A percentile compares a stretch with the other conserved stretches of the same genome.
Evolutionary conservation across 2,797 vertebrate genomes (phyloP).

Genomic region (Otolemur crassicaudatus): DNA sequence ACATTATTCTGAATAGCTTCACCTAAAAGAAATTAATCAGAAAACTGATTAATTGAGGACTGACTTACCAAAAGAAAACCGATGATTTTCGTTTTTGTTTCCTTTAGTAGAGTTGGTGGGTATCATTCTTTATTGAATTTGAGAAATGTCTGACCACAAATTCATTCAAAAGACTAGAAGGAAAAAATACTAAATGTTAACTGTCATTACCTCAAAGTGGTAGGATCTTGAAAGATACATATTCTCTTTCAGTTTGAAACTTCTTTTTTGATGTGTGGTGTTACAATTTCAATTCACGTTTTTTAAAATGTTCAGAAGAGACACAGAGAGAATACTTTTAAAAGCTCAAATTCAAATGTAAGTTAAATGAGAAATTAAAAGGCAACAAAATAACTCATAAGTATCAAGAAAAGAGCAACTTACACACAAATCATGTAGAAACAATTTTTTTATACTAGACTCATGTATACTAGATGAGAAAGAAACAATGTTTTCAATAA

Average conservation of each 20-base stretch:
- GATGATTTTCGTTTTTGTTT: background rate
- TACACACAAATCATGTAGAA: slow-evolving; percentile 33
- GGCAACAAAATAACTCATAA: slow-evolving; percentile 7
- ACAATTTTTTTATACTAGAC: slow-evolving; percentile 23
- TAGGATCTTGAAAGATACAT: background rate
- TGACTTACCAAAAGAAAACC: background rate
- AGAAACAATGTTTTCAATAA: slow-evolving; percentile 58
- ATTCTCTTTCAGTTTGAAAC: background rate
- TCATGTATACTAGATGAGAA: slow-evolving; percentile 57
- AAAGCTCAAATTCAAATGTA: slow-evolving; percentile 44
- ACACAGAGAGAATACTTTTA: slow-evolving; percentile 40
- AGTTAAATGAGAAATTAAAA: slow-evolving; percentile 45
- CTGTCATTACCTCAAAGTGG: slow-evolving; percentile 7
- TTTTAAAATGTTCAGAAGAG: slow-evolving; percentile 8
- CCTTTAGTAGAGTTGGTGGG: background rate
- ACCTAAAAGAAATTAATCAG: slow-evolving; percentile 88
- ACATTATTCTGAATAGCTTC: slow-evolving; percentile 90
- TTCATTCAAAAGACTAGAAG: background rate
- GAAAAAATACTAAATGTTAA: background rate
- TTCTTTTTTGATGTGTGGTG: background rate
- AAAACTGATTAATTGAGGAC: background rate
- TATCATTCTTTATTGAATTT: background rate
- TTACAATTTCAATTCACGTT: slow-evolving; percentile 20
- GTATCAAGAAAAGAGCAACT: slow-evolving; percentile 24
- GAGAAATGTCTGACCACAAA: background rate